Evolutionary conservation across 2,113 vertebrate genomes (phyloP).

Genomic region (Neogale vison): DNA sequence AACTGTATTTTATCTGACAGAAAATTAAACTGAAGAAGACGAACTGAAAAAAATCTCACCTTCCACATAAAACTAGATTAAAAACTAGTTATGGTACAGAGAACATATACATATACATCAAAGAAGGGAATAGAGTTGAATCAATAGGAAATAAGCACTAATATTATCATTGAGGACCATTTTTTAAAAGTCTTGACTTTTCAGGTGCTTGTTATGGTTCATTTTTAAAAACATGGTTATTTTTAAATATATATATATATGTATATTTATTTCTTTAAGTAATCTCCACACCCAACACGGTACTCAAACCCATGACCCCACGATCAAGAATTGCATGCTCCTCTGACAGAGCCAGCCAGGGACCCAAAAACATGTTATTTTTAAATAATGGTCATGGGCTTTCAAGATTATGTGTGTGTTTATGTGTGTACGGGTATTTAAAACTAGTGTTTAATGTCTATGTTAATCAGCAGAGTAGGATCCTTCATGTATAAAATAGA

Average conservation of each 20-base stretch:
- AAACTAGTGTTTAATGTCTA: neutral
- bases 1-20: neutral
- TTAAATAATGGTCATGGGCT: neutral
- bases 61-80: neutral
- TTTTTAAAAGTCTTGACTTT: neutral
- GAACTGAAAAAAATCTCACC: neutral
- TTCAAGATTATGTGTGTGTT: neutral
- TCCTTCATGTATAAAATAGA: neutral
- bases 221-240: neutral
- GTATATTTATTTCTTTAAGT: neutral
- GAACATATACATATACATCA: neutral
- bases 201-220: neutral
- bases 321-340: neutral
- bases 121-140: neutral
- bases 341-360: neutral
- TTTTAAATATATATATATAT: neutral
- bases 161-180: neutral
- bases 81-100: neutral
- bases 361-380: neutral
- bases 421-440: neutral
- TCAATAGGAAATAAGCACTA: neutral
- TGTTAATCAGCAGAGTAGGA: neutral
- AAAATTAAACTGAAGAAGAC: slow-evolving; percentile 11
- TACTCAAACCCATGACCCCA: neutral
- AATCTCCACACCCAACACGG: neutral